These are phyloP conservation scores for Orthosia incerta DNA, from an alignment of 2,888 invertebrate species.

Conservation along the genomic window DNA sequence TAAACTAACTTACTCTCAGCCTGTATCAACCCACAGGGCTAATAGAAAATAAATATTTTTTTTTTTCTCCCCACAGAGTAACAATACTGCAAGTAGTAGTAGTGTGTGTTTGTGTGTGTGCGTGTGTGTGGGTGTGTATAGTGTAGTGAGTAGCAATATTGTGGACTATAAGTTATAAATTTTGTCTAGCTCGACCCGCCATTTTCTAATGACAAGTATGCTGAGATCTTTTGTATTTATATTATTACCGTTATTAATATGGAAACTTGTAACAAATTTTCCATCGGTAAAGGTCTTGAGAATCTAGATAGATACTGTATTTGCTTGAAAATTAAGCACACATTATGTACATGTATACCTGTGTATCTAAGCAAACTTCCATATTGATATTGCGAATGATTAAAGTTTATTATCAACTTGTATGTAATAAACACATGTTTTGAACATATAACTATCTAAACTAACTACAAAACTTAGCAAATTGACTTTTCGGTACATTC, in stretches of 20 bases:
- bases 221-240: not conserved
- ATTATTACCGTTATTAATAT: not conserved
- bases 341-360: not conserved
- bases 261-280: not conserved
- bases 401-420: slow-evolving; percentile 19
- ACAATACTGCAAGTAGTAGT: too few relatives aligned
- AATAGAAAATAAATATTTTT: too few relatives aligned
- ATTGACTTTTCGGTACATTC: slow-evolving; percentile 1
- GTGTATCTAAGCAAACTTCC: not conserved
- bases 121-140: too few relatives aligned
- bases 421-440: slow-evolving; percentile 17
- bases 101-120: too few relatives aligned
- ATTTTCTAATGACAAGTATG: too few relatives aligned
- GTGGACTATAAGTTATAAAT: too few relatives aligned
- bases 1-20: too few relatives aligned
- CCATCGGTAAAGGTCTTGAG: not conserved
- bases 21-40: too few relatives aligned
- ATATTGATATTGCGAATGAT: slow-evolving; percentile 19
- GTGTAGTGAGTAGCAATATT: too few relatives aligned
- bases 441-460: not conserved
- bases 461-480: slow-evolving; percentile 5
- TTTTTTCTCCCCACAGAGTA: too few relatives aligned
- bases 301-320: not conserved
- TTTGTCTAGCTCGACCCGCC: too few relatives aligned
- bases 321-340: not conserved